Conservation (phyloP, 2,888 invertebrate species). For the Drosophila setosimentum region DNA sequence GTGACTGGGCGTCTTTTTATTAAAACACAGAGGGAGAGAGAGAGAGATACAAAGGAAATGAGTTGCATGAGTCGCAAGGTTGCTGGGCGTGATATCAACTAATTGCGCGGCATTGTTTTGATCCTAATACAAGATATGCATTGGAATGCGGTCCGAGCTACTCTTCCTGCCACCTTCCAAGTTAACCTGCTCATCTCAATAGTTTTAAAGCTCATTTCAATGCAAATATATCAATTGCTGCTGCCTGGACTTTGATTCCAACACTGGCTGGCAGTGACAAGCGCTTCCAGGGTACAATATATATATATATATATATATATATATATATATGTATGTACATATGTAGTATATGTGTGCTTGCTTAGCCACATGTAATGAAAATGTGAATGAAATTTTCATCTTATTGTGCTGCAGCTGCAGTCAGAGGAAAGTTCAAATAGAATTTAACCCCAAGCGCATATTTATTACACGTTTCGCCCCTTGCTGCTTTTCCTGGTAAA, state of each 20-base stretch:
- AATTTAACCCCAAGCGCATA: conserved; percentile 77
- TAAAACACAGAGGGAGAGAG: not conserved
- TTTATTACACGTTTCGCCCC: conserved; percentile 60
- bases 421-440: conserved; percentile 71
- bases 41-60: conserved; percentile 56
- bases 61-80: conserved; percentile 59
- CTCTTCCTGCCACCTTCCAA: conserved; percentile 27
- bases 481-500: not conserved
- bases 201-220: conserved; percentile 55
- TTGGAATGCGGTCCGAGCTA: conserved; percentile 41
- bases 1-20: conserved; percentile 71
- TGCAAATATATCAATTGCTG: conserved; percentile 45
- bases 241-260: conserved; percentile 26
- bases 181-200: conserved; percentile 3
- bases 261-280: conserved; percentile 52
- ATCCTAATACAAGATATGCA: conserved; percentile 36
- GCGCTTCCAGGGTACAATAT: conserved; percentile 74
- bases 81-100: conserved; percentile 57
- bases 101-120: conserved; percentile 67
- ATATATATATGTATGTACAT: not conserved
- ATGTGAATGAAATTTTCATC: conserved; percentile 71
- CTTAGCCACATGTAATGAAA: conserved; percentile 69
- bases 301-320: conserved; percentile 24
- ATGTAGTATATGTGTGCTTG: conserved; percentile 7
- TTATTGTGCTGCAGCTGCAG: conserved; percentile 29